A percentile compares a stretch with the other conserved stretches of the same genome.
Conservation (phyloP, 2,113 vertebrate species). For the Hypanus sabinus region DNA sequence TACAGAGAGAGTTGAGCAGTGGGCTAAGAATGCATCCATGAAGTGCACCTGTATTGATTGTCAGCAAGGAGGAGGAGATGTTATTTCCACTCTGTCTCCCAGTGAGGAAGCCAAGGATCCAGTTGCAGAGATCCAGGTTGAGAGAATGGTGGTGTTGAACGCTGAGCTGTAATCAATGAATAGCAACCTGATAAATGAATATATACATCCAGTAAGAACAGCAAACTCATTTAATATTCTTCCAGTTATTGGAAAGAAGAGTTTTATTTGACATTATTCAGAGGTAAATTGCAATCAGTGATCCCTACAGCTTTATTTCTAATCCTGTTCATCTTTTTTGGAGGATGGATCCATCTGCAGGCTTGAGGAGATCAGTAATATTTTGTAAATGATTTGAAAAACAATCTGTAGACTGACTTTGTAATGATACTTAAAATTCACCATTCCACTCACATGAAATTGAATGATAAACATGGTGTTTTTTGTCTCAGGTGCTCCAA, state of each 20-base stretch:
- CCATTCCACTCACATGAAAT: background rate
- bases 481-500: no score
- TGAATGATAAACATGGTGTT: background rate
- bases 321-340: background rate
- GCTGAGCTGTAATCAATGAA: no score
- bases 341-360: background rate
- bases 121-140: no score
- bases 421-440: background rate
- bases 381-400: background rate
- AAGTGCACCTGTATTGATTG: no score
- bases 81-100: no score
- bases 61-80: no score
- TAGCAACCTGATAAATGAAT: background rate
- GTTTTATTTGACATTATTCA: background rate
- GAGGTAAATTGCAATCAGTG: no score
- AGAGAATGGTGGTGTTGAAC: no score
- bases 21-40: no score
- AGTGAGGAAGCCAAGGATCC: no score
- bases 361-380: background rate
- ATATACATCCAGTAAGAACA: background rate
- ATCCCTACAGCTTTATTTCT: background rate
- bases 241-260: background rate
- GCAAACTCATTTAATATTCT: background rate
- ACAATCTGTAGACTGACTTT: background rate
- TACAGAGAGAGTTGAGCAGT: no score